Evolutionary conservation across 1,140 invertebrate species (phyloP).

Genomic region (Drosophila mauritiana): DNA sequence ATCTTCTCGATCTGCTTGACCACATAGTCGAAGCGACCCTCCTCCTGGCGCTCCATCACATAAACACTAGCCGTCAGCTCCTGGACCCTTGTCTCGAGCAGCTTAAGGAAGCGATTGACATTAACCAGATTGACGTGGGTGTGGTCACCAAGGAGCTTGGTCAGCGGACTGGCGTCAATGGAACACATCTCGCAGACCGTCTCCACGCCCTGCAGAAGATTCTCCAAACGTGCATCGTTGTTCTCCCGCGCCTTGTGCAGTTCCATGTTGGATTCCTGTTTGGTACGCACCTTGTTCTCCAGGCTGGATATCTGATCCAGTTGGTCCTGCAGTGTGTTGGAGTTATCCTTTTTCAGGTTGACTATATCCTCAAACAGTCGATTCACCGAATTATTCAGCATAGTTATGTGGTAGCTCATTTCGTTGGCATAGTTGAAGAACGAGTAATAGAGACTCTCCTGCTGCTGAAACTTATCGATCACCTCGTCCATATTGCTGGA

Average conservation of each 20-base stretch:
- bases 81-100: conserved; percentile 64
- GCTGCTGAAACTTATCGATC: conserved; percentile 73
- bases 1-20: conserved; percentile 75
- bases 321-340: conserved; percentile 56
- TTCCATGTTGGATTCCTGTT: conserved; percentile 56
- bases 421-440: conserved; percentile 81
- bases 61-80: conserved; percentile 71
- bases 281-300: conserved; percentile 46
- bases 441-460: conserved; percentile 77
- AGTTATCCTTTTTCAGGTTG: conserved; percentile 60
- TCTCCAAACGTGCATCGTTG: conserved; percentile 62
- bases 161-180: conserved; percentile 53
- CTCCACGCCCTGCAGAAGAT: conserved; percentile 67
- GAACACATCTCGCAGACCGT: conserved; percentile 65
- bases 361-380: conserved; percentile 71
- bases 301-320: conserved; percentile 54
- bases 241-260: conserved; percentile 46
- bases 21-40: conserved; percentile 48
- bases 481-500: conserved; percentile 61
- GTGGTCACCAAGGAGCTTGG: conserved; percentile 59
- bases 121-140: conserved; percentile 65
- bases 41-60: conserved; percentile 59
- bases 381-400: conserved; percentile 76
- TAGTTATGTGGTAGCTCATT: conserved; percentile 74
- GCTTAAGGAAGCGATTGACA: conserved; percentile 54